Conservation (phyloP, 2,113 vertebrate species). For the Sylvilagus bachmani region DNA sequence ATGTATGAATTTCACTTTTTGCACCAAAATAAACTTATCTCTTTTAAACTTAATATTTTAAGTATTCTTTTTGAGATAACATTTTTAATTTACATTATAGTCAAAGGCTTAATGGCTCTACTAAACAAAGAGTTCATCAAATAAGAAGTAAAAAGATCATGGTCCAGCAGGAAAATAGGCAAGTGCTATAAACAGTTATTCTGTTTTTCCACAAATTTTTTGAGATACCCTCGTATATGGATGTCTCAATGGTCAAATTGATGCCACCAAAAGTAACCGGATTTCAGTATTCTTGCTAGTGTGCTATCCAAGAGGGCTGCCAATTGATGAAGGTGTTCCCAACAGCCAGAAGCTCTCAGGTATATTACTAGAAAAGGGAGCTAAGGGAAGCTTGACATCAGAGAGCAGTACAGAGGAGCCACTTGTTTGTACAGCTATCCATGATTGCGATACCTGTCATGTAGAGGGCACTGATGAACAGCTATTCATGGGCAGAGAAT, state of each 20-base stretch:
- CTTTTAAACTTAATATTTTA: too few species aligned
- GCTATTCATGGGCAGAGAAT: constrained; percentile 10
- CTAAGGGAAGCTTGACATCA: neutral
- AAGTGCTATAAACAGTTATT: too few species aligned
- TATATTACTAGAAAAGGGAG: neutral
- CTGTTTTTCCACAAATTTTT: too few species aligned
- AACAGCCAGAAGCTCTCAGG: neutral
- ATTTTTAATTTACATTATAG: too few species aligned
- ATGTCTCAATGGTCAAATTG: neutral
- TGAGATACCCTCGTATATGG: too few species aligned
- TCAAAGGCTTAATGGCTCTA: too few species aligned
- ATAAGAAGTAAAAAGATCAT: too few species aligned
- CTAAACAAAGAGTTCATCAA: too few species aligned
- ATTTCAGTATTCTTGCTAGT: neutral
- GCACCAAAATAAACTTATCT: too few species aligned
- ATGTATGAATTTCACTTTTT: too few species aligned
- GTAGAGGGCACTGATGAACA: neutral
- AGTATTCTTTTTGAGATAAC: too few species aligned
- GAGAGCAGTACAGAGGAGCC: neutral
- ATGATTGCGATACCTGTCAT: neutral
- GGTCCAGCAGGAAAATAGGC: too few species aligned
- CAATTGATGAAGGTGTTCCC: neutral
- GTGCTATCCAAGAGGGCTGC: neutral
- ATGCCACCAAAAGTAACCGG: neutral
- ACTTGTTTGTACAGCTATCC: neutral